These are phyloP conservation scores for Macrotus californicus DNA, from an alignment of 2,113 vertebrate species.

Conservation along the genomic window DNA sequence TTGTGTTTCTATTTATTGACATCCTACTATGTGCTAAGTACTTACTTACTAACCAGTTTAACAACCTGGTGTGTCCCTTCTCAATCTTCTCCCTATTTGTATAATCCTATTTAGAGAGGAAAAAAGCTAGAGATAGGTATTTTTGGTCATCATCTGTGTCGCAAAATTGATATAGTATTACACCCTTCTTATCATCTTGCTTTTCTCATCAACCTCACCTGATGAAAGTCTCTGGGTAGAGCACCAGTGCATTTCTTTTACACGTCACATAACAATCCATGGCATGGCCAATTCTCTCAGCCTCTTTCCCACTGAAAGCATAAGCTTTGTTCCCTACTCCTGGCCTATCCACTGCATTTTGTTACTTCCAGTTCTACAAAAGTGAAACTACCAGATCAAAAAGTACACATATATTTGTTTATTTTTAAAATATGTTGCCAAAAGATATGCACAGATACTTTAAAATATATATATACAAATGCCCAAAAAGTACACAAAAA, in stretches of 20 bases:
- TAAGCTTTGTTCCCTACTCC: background rate
- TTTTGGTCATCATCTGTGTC: background rate
- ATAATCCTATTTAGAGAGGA: background rate
- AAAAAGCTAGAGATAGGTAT: background rate
- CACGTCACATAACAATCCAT: background rate
- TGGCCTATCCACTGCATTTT: background rate
- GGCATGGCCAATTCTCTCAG: background rate
- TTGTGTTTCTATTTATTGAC: background rate
- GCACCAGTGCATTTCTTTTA: background rate
- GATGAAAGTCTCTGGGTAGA: background rate
- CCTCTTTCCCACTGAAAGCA: background rate
- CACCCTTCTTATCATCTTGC: background rate
- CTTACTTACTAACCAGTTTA: background rate
- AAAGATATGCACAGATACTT: background rate
- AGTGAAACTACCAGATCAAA: background rate
- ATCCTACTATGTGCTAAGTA: background rate
- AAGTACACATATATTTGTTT: background rate
- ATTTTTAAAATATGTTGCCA: background rate
- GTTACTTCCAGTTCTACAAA: background rate
- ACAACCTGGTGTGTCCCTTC: background rate
- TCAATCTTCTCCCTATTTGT: conserved; percentile 24
- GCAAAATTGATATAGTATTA: conserved; percentile 6
- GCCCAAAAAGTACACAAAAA: background rate
- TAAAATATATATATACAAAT: background rate
- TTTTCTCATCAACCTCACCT: background rate